These are phyloP conservation scores for Percopsis omiscomaycus DNA, from an alignment of 2,797 vertebrate species.

Conservation along the genomic window DNA sequence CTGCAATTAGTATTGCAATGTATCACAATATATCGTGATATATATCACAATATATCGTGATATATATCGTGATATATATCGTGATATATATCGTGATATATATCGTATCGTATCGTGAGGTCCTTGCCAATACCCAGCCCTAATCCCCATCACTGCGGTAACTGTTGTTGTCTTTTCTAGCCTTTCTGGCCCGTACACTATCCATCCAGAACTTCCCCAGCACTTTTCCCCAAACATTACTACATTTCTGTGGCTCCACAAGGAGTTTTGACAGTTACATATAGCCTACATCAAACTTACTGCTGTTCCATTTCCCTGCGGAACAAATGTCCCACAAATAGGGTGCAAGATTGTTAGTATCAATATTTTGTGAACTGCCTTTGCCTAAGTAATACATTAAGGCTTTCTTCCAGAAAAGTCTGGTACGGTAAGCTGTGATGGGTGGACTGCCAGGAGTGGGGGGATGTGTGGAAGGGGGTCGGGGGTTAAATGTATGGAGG, in stretches of 20 bases:
- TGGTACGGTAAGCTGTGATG: not conserved
- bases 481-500: not conserved
- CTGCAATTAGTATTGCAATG: too few species aligned
- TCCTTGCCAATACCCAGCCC: too few species aligned
- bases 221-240: conserved; percentile 53
- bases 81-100: too few species aligned
- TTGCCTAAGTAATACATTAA: not conserved
- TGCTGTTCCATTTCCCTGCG: conserved; percentile 1
- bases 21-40: too few species aligned
- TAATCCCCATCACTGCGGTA: too few species aligned
- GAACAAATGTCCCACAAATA: too few species aligned
- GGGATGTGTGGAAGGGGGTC: not conserved
- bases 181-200: conserved; percentile 13
- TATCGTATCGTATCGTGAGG: too few species aligned
- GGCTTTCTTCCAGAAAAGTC: not conserved
- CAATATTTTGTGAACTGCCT: conserved; percentile 17
- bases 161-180: conserved; percentile 8
- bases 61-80: too few species aligned
- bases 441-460: not conserved
- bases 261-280: conserved; percentile 1
- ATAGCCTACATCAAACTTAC: conserved; percentile 11
- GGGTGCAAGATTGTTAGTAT: conserved; percentile 6
- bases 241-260: conserved; percentile 33
- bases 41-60: too few species aligned
- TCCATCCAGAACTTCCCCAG: conserved; percentile 30